These are phyloP conservation scores for Phania funesta DNA, from an alignment of 2,888 invertebrate genomes.

Conservation along the genomic window DNA sequence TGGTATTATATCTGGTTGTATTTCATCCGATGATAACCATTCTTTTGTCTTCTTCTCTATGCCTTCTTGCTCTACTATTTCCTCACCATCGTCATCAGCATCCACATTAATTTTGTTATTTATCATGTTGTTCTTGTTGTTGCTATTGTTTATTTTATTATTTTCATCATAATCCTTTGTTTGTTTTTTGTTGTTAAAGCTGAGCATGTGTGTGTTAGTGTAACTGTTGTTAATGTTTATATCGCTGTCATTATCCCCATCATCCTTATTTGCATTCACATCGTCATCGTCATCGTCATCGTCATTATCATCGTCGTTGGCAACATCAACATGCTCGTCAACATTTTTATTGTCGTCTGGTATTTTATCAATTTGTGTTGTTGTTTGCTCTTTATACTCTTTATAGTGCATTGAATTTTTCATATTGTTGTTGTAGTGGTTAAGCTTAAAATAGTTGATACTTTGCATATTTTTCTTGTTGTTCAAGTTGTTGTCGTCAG, in stretches of 20 bases:
- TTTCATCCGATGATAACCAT: conserved; percentile 70
- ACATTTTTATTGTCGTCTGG: conserved; percentile 45
- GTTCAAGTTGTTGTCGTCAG: conserved; percentile 8
- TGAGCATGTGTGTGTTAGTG: conserved; percentile 8
- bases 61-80: background rate
- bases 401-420: conserved; percentile 41
- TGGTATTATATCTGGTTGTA: conserved; percentile 77
- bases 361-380: conserved; percentile 32
- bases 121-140: background rate
- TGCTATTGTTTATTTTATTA: background rate
- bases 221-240: conserved; percentile 38
- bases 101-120: background rate
- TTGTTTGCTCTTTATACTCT: conserved; percentile 42
- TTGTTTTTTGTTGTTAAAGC: conserved; percentile 29
- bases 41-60: conserved; percentile 3
- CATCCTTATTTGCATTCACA: conserved; percentile 12
- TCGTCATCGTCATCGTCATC: conserved; percentile 4
- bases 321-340: conserved; percentile 7
- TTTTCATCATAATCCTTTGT: conserved; percentile 33
- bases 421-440: conserved; percentile 55
- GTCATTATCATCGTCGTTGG: conserved; percentile 2
- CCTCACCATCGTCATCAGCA: background rate
- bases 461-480: conserved; percentile 32
- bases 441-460: conserved; percentile 25
- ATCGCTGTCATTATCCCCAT: conserved; percentile 44